Evolutionary conservation across 1,140 invertebrate genomes (phyloP).

Genomic region (Phocides pigmalion): DNA sequence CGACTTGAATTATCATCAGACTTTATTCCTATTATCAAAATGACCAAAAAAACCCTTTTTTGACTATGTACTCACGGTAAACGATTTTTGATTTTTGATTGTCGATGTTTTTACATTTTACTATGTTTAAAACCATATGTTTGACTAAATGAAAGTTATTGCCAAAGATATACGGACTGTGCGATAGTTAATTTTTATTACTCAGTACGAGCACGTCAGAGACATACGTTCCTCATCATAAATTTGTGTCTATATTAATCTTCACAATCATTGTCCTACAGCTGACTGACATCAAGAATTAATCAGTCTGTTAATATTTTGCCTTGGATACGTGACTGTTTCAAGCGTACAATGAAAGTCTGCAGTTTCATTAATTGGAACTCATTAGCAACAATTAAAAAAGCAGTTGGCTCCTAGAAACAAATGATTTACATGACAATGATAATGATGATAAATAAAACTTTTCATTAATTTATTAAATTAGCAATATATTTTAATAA

Average conservation of each 20-base stretch:
- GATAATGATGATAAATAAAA: background rate
- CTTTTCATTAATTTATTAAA: too few relatives aligned
- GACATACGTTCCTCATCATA: background rate
- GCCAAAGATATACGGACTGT: too few relatives aligned
- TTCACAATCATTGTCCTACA: conserved; percentile 5
- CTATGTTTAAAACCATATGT: too few relatives aligned
- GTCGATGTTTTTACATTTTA: too few relatives aligned
- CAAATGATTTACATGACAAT: background rate
- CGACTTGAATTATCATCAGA: too few relatives aligned
- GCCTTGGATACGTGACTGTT: conserved; percentile 12
- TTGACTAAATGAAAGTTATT: too few relatives aligned
- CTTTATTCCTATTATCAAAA: too few relatives aligned
- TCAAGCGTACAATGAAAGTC: background rate
- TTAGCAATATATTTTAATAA: too few relatives aligned
- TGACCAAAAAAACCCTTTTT: too few relatives aligned
- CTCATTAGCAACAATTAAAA: conserved; percentile 7
- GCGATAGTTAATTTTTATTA: background rate
- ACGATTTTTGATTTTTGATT: too few relatives aligned
- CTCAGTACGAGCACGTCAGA: background rate
- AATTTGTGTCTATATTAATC: background rate
- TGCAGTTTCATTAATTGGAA: conserved; percentile 6
- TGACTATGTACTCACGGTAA: too few relatives aligned
- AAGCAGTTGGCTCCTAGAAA: background rate
- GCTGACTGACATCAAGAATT: conserved; percentile 11
- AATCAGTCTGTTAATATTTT: conserved; percentile 19